Percentiles rank a stretch among this genome's conserved stretches.
phyloP scores from a whole-genome alignment of 2,113 vertebrate species.

The Chlorodrepanis virens region DNA sequence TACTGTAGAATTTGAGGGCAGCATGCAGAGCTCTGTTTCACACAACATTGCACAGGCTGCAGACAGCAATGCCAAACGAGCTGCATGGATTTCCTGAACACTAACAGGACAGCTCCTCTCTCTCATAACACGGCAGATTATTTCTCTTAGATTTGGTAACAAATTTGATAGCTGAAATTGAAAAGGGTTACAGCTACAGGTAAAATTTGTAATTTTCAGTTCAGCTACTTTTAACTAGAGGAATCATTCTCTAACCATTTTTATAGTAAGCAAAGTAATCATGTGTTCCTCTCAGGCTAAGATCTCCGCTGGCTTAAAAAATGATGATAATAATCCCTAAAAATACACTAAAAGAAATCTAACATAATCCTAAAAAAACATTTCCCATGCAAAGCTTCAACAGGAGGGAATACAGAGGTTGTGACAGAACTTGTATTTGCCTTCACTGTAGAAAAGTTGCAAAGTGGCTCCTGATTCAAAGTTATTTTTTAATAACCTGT shows the following conservation, averaged over 20 bases:
- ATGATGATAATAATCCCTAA: not conserved
- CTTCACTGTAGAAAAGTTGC: not conserved
- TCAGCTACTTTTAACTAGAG: not conserved
- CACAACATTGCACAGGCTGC: not conserved
- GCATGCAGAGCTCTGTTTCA: not conserved
- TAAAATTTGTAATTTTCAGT: not conserved
- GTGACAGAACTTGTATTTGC: not conserved
- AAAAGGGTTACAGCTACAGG: not conserved
- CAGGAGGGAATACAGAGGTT: not conserved
- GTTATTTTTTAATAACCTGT: constrained; percentile 12
- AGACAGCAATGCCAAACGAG: not conserved
- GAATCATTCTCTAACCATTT: not conserved
- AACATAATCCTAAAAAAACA: not conserved
- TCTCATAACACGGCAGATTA: not conserved
- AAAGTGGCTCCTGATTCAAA: not conserved
- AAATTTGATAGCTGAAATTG: not conserved
- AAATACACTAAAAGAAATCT: not conserved
- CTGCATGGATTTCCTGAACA: not conserved
- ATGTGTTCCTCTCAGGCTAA: not conserved
- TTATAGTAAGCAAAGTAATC: not conserved
- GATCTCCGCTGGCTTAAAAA: not conserved
- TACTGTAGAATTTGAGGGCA: not conserved
- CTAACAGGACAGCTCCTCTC: not conserved
- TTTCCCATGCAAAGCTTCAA: not conserved
- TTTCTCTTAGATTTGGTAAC: not conserved